These are phyloP conservation scores for Podarcis siculus DNA, from an alignment of 2,797 vertebrate species.

Conservation along the genomic window DNA sequence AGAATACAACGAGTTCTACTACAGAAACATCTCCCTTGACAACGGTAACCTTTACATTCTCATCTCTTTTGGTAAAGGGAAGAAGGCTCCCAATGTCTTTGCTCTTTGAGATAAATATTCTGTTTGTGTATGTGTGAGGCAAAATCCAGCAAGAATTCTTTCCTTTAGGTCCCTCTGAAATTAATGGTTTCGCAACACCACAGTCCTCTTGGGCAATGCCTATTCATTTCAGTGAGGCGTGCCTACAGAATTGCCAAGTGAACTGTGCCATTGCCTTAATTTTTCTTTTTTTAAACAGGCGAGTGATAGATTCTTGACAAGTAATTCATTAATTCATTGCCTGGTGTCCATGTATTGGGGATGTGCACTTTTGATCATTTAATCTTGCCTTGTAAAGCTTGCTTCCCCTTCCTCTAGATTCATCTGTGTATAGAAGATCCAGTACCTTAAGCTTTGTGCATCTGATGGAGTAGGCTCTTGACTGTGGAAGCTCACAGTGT, in stretches of 20 bases:
- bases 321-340: neutral
- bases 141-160: neutral
- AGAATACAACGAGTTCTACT: slow-evolving; percentile 64
- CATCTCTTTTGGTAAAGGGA: neutral
- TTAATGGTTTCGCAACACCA: neutral
- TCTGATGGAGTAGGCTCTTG: neutral
- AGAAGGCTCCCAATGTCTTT: neutral
- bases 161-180: neutral
- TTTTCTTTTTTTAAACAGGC: neutral
- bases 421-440: neutral
- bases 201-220: neutral
- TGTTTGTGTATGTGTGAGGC: neutral
- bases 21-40: slow-evolving; percentile 73
- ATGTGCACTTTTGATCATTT: neutral
- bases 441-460: neutral
- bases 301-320: too few relatives aligned
- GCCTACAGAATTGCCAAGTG: neutral
- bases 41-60: slow-evolving; percentile 68
- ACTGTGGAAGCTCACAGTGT: neutral
- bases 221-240: neutral
- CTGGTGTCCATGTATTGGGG: neutral
- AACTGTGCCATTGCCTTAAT: neutral
- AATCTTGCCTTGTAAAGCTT: neutral
- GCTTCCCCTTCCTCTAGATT: neutral
- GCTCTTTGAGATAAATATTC: neutral